Evolutionary conservation across 2,797 vertebrate genomes (phyloP), one percentile per base, ranked within the genome.

Genomic region (Cetoscarus ocellatus): DNA sequence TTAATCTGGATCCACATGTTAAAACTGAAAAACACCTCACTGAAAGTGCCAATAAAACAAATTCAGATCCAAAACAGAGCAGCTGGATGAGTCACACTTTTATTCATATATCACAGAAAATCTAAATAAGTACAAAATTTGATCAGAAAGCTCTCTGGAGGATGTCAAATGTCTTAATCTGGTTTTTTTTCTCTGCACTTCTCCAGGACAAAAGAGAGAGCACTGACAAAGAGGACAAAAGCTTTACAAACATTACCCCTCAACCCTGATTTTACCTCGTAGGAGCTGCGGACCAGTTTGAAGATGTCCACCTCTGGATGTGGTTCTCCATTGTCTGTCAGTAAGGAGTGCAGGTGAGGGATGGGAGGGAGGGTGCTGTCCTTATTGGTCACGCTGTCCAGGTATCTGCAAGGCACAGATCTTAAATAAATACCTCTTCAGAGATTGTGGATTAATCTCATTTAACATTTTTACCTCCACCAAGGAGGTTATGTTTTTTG

Each of bases 301-400:
- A 99, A 99, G 90, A 99, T 97, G 94, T 99, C 98, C 51, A 99
- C 98, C 62, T 99, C 97, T 0, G 97, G 97, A 79, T 98, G 96
- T 8, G 97, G 97, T 38, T 97, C 96, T 60, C 96, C 93, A 3
- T 98, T 97, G 15, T 99, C 98, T 1, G 96, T 98, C 77, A 99
- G 95, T 61, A 99, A 90, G 0, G 98, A 99, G 90, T 99, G 98
- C 27, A 99, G 95, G 84, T 99, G 98, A 68, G 97, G 97, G 83
- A 99, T 99, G 56, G 98, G 97, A 13, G 98, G 98, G 64, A 99
- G 92, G 0, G 97, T 97, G 90, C 97, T 99, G 93, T 99, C 98
- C 74, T 98, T 99, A 72, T 99, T 99, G 73, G 96, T 97, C 81
- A 99, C 95, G 0, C 96, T 99, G 93, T 99, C 98, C 90, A 99